Evolutionary conservation across 1,140 invertebrate genomes (phyloP).

Genomic region (Whitmania pigra): DNA sequence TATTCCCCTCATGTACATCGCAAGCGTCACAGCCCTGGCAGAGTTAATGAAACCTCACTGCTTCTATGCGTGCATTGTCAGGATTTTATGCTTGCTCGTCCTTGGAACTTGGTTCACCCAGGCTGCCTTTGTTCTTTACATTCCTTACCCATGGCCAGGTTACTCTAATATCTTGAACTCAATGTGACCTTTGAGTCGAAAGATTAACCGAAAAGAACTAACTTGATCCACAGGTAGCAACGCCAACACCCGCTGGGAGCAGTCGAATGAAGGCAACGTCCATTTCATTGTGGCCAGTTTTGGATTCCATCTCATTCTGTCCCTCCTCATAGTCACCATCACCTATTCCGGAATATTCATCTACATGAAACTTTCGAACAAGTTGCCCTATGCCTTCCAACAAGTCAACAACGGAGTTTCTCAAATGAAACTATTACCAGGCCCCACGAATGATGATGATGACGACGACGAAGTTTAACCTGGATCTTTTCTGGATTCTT

Average conservation of each 20-base stretch:
- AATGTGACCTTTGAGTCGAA: too few species aligned
- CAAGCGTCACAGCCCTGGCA: background rate
- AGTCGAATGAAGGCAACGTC: constrained; percentile 17
- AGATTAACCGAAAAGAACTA: background rate
- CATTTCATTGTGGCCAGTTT: constrained; percentile 18
- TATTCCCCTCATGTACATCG: constrained; percentile 17
- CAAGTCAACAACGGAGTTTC: constrained; percentile 5
- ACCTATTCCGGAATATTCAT: constrained; percentile 3
- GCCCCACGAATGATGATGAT: too few species aligned
- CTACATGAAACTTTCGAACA: constrained; percentile 4
- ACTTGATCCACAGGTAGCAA: background rate
- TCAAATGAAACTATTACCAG: too few species aligned
- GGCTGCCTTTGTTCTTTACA: constrained; percentile 17
- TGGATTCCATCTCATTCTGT: constrained; percentile 16
- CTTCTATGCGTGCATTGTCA: background rate
- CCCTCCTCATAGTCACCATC: constrained; percentile 13
- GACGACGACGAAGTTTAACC: too few species aligned
- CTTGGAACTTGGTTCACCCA: constrained; percentile 20
- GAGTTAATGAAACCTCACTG: constrained; percentile 5
- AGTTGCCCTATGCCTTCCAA: background rate
- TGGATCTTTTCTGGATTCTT: too few species aligned
- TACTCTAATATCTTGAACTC: background rate
- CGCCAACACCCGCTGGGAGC: constrained; percentile 14
- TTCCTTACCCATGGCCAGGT: constrained; percentile 14
- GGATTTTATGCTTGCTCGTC: background rate